Conservation (phyloP, 1,140 invertebrate species). For the Drosophila punjabiensis region DNA sequence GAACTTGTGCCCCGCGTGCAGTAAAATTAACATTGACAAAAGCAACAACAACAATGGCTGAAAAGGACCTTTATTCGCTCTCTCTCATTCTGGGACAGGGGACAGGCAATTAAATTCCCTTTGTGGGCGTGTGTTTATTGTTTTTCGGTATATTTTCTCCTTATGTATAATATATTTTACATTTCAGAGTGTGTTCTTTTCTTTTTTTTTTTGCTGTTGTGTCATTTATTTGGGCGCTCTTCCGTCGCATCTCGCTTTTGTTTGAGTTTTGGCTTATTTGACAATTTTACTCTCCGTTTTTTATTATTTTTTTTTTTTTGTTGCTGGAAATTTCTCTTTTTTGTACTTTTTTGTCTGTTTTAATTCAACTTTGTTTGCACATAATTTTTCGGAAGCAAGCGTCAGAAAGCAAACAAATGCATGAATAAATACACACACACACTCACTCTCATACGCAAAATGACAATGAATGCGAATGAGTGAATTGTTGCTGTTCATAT, state of each 20-base stretch:
- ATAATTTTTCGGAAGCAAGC: conserved; percentile 83
- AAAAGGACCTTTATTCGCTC: conserved; percentile 46
- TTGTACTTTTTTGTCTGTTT: conserved; percentile 53
- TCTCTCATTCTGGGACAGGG: conserved; percentile 16
- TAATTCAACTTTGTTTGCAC: conserved; percentile 79
- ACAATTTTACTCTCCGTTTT: conserved; percentile 73
- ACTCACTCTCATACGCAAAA: conserved; percentile 20
- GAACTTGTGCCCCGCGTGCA: conserved; percentile 69
- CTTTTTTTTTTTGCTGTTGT: conserved; percentile 24
- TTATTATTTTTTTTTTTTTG: conserved; percentile 48
- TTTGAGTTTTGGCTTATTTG: conserved; percentile 81
- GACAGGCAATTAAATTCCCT: conserved; percentile 76
- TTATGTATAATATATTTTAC: conserved; percentile 27
- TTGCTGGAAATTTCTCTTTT: background rate
- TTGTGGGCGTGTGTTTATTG: conserved; percentile 56
- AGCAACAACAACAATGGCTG: conserved; percentile 47
- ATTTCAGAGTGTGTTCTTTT: conserved; percentile 17
- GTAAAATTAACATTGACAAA: conserved; percentile 74
- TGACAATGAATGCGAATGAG: conserved; percentile 73
- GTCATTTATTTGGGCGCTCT: conserved; percentile 8
- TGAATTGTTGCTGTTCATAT: conserved; percentile 57
- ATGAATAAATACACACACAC: conserved; percentile 71
- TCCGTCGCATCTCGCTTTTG: conserved; percentile 58
- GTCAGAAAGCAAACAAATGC: conserved; percentile 81
- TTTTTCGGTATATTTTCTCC: conserved; percentile 36